These are phyloP conservation scores for Caenorhabditis brenneri DNA, from an alignment of 1,140 invertebrate genomes.

Conservation along the genomic window DNA sequence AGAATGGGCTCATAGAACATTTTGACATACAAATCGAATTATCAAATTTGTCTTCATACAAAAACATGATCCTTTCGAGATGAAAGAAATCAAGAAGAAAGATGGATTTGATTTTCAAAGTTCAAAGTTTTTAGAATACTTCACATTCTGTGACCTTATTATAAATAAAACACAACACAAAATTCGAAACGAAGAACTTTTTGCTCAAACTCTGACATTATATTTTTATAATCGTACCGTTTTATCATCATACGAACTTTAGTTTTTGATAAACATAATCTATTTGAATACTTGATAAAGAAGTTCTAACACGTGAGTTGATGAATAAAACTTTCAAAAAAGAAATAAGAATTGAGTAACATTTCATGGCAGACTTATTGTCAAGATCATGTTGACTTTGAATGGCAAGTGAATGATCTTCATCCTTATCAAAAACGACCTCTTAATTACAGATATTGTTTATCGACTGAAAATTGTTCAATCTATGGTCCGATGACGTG, in stretches of 20 bases:
- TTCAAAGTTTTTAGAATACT: too few species aligned
- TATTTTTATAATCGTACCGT: not conserved
- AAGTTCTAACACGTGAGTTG: not conserved
- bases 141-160: too few species aligned
- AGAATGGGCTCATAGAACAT: not conserved
- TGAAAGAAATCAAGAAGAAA: too few species aligned
- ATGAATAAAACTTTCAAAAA: not conserved
- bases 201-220: slow-evolving; percentile 22
- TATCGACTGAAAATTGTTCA: not conserved
- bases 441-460: not conserved
- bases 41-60: too few species aligned
- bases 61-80: not conserved
- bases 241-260: slow-evolving; percentile 14
- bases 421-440: too few species aligned
- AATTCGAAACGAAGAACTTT: not conserved
- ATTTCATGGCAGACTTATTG: not conserved
- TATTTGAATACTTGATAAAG: not conserved
- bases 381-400: too few species aligned
- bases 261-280: not conserved
- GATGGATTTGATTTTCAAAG: not conserved
- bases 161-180: slow-evolving; percentile 3
- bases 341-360: not conserved
- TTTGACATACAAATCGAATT: too few species aligned
- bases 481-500: slow-evolving; percentile 3
- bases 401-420: too few species aligned